Conservation (phyloP, 2,113 vertebrate species). For the Chamaea fasciata region DNA sequence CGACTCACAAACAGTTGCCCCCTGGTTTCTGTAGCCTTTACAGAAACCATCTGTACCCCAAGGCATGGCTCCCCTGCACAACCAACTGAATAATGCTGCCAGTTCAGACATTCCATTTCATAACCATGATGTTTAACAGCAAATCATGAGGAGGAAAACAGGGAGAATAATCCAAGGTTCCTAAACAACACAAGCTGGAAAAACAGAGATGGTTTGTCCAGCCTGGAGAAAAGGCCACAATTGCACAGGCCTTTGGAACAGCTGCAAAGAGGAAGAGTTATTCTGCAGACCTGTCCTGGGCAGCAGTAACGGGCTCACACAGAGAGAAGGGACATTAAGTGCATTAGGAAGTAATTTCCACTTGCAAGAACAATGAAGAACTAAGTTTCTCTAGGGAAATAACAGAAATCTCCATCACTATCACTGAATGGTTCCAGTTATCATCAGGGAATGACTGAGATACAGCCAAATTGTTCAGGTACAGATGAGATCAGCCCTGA, state of each 20-base stretch:
- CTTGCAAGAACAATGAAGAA: not conserved
- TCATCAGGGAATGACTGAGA: not conserved
- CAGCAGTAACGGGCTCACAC: not conserved
- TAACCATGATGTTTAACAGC: not conserved
- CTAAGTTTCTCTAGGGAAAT: not conserved
- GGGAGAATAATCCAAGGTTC: not conserved
- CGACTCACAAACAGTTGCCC: not conserved
- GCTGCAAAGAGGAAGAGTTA: not conserved
- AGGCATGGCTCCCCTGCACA: not conserved
- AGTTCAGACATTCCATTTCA: not conserved
- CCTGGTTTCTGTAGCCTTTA: not conserved
- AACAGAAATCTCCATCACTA: not conserved
- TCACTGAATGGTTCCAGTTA: not conserved
- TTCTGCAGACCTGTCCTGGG: not conserved
- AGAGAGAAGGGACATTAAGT: not conserved
- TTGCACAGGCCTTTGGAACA: not conserved
- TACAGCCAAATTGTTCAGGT: not conserved
- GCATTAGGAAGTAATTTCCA: not conserved
- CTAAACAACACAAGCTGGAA: not conserved
- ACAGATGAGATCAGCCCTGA: not conserved
- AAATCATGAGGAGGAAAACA: not conserved
- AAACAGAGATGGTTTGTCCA: not conserved
- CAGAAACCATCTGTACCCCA: not conserved
- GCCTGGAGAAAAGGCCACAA: not conserved
- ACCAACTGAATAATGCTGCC: not conserved